Evolutionary conservation across 2,888 invertebrate genomes (phyloP).

Genomic region (Omphaloscelis lunosa): DNA sequence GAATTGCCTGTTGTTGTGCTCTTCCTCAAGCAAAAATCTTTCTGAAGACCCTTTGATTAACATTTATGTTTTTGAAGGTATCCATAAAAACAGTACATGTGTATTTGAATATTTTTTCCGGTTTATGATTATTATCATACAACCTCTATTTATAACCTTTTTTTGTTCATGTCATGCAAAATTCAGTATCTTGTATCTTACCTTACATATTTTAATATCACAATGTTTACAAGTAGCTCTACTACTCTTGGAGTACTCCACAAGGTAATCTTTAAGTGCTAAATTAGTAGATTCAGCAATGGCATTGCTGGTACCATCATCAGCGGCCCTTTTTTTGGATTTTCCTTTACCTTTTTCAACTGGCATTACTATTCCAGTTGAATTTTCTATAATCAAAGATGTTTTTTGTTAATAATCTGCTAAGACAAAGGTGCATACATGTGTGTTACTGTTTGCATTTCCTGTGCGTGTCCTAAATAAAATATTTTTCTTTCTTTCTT

Average conservation of each 20-base stretch:
- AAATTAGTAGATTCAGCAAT: constrained; percentile 63
- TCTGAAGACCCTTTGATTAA: not conserved
- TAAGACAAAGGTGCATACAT: not conserved
- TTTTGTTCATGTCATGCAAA: not conserved
- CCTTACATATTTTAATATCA: constrained; percentile 95
- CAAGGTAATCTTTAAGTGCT: constrained; percentile 91
- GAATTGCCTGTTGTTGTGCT: not conserved
- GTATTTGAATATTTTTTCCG: not conserved
- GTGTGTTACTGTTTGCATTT: too few relatives aligned
- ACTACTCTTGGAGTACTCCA: constrained; percentile 97
- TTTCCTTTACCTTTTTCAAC: constrained; percentile 89
- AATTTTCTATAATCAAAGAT: constrained; percentile 62
- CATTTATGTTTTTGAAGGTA: not conserved
- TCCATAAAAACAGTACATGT: not conserved
- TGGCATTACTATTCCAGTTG: constrained; percentile 83
- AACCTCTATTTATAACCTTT: not conserved
- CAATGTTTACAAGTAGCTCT: constrained; percentile 95
- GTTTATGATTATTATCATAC: not conserved
- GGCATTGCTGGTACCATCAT: constrained; percentile 75
- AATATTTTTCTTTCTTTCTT: too few relatives aligned
- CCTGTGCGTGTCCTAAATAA: too few relatives aligned
- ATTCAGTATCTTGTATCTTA: constrained; percentile 73
- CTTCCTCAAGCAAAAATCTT: not conserved
- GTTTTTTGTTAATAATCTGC: not conserved
- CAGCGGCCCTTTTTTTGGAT: constrained; percentile 78